Percentiles rank a stretch among this genome's conserved stretches.
phyloP scores from a whole-genome alignment of 1,140 invertebrate genomes.

The Drosophila sp. region DNA sequence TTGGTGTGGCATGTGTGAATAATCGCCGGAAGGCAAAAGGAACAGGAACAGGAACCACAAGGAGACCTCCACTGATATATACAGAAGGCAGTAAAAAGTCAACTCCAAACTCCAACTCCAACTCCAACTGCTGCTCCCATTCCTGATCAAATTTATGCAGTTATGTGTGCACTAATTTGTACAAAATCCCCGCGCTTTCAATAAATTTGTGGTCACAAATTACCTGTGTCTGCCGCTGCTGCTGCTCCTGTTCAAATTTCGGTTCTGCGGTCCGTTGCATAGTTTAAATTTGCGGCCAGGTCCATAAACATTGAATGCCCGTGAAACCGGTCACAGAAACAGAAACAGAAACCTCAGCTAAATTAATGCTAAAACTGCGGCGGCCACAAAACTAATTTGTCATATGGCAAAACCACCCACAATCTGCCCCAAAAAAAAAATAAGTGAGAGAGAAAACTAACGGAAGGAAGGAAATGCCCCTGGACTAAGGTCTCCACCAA shows the following conservation, averaged over 20 bases:
- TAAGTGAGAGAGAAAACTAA: background rate
- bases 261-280: slow-evolving; percentile 44
- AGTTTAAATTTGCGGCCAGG: slow-evolving; percentile 57
- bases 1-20: slow-evolving; percentile 78
- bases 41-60: slow-evolving; percentile 20
- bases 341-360: slow-evolving; percentile 63
- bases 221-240: slow-evolving; percentile 54
- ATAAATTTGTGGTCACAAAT: slow-evolving; percentile 79
- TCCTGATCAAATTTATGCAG: slow-evolving; percentile 13
- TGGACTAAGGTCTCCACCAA: slow-evolving; percentile 14
- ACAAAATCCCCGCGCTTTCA: slow-evolving; percentile 68
- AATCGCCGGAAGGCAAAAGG: slow-evolving; percentile 66
- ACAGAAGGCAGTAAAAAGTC: slow-evolving; percentile 5
- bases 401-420: slow-evolving; percentile 43
- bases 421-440: background rate
- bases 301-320: slow-evolving; percentile 43
- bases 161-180: slow-evolving; percentile 50
- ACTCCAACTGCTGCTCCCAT: background rate
- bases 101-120: background rate
- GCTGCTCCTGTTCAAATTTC: slow-evolving; percentile 39
- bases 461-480: slow-evolving; percentile 37
- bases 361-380: slow-evolving; percentile 74
- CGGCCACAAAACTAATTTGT: slow-evolving; percentile 79
- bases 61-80: slow-evolving; percentile 16
- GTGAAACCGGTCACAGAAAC: slow-evolving; percentile 34